A percentile compares a stretch with the other conserved stretches of the same genome.
phyloP scores from a whole-genome alignment of 2,113 vertebrate genomes.

The Mixornis gularis region DNA sequence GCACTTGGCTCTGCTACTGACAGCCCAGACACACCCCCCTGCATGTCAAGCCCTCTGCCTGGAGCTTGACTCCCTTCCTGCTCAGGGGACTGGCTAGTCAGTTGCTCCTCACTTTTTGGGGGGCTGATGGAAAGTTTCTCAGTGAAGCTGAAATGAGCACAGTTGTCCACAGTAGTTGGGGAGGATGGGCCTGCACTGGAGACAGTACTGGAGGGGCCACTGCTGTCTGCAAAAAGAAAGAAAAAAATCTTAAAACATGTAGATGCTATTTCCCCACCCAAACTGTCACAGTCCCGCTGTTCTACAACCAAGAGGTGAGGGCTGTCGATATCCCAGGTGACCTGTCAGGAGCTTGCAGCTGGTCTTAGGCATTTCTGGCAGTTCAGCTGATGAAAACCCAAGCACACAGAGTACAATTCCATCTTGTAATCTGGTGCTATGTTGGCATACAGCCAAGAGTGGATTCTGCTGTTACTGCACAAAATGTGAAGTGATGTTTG shows the following conservation, averaged over 20 bases:
- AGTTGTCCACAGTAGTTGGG: slow-evolving; percentile 83
- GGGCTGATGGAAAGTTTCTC: slow-evolving; percentile 79
- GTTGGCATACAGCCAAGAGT: neutral
- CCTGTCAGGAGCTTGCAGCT: neutral
- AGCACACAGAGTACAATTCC: neutral
- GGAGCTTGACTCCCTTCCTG: neutral
- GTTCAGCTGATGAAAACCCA: neutral
- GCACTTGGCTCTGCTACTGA: neutral
- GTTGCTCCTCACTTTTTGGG: slow-evolving; percentile 77
- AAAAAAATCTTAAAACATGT: neutral
- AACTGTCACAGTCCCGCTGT: neutral
- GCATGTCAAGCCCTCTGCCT: neutral
- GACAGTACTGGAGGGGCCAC: slow-evolving; percentile 91
- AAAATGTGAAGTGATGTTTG: neutral
- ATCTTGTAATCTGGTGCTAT: neutral
- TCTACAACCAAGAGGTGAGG: neutral
- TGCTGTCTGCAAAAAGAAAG: slow-evolving; percentile 85
- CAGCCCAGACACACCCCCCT: neutral
- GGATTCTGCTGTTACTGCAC: neutral
- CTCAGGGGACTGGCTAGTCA: neutral
- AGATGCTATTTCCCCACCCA: neutral
- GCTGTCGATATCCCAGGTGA: neutral
- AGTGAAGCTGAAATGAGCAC: slow-evolving; percentile 84
- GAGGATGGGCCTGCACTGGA: slow-evolving; percentile 94
- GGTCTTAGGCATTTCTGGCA: neutral